Conservation (phyloP, 2,888 invertebrate species). For the Sarcophaga caerulescens region DNA sequence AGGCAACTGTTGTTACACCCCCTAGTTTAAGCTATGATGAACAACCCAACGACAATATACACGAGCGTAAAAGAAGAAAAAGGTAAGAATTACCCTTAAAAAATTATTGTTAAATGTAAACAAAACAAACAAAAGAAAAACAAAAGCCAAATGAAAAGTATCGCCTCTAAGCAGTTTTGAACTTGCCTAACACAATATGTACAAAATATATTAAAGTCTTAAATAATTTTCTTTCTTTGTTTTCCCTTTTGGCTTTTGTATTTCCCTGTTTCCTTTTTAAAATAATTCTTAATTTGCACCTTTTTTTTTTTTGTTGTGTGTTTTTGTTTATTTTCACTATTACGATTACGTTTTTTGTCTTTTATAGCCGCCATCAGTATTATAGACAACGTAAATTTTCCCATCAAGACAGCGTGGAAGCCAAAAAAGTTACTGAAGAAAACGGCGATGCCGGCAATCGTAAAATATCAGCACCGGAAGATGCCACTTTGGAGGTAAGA, state of each 20-base stretch:
- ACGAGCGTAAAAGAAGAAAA: constrained; percentile 82
- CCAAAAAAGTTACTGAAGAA: constrained; percentile 78
- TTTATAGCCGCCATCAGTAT: constrained; percentile 84
- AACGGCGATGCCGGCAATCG: constrained; percentile 80
- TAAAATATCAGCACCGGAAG: constrained; percentile 87
- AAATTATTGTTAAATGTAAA: not conserved
- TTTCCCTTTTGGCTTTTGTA: not conserved
- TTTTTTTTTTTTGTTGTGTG: not conserved
- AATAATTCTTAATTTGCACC: not conserved
- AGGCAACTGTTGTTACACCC: constrained; percentile 78
- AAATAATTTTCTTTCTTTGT: no score
- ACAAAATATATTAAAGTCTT: no score
- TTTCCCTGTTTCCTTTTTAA: not conserved
- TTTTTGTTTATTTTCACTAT: constrained; percentile 18
- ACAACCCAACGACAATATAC: constrained; percentile 79
- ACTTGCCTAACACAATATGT: constrained; percentile 5
- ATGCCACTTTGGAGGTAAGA: constrained; percentile 86
- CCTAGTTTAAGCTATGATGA: constrained; percentile 79
- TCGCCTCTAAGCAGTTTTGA: not conserved
- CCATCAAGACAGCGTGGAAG: constrained; percentile 86
- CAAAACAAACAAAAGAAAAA: not conserved
- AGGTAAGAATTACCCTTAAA: constrained; percentile 76
- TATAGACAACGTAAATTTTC: constrained; percentile 89
- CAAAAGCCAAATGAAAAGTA: not conserved
- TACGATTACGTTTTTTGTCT: not conserved